Percentiles rank a stretch among this genome's conserved stretches.
phyloP scores from a whole-genome alignment of 2,888 invertebrate species.

The Operophtera brumata region DNA sequence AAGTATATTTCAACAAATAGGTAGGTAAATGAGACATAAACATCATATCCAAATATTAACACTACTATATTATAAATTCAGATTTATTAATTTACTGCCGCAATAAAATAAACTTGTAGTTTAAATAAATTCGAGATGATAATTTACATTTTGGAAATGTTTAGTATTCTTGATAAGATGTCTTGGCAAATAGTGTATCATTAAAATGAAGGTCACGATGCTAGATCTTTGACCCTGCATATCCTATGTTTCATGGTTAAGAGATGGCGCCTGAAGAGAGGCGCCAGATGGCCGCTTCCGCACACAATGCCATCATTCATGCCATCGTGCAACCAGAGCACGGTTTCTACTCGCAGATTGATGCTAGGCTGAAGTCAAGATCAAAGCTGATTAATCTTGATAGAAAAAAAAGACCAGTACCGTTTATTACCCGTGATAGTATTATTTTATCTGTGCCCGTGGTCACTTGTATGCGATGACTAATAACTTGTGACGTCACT shows the following conservation, averaged over 20 bases:
- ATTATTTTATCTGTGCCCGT: too few relatives aligned
- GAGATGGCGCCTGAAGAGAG: conserved; percentile 52
- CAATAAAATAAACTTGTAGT: conserved; percentile 22
- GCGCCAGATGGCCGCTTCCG: conserved; percentile 57
- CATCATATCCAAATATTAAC: conserved; percentile 17
- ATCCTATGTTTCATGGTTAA: conserved; percentile 64
- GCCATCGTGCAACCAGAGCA: conserved; percentile 48
- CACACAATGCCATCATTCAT: conserved; percentile 62
- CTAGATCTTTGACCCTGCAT: conserved; percentile 64
- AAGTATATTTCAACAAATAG: conserved; percentile 13
- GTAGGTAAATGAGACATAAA: conserved; percentile 4
- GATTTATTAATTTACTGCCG: conserved; percentile 20
- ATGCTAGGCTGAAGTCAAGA: conserved; percentile 52
- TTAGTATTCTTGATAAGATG: conserved; percentile 7
- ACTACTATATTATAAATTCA: conserved; percentile 25
- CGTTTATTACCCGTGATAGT: too few relatives aligned
- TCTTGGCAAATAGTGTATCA: conserved; percentile 14
- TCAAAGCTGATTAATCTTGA: conserved; percentile 46
- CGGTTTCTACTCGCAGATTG: conserved; percentile 47
- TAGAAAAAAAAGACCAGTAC: conserved; percentile 22
- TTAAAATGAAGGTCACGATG: conserved; percentile 61
- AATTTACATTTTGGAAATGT: conserved; percentile 13
- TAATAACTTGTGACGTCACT: too few relatives aligned
- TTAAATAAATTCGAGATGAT: conserved; percentile 11
- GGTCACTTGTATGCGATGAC: too few relatives aligned